Conservation (phyloP, 2,888 invertebrate species). For the Caenorhabditis imperialis region DNA sequence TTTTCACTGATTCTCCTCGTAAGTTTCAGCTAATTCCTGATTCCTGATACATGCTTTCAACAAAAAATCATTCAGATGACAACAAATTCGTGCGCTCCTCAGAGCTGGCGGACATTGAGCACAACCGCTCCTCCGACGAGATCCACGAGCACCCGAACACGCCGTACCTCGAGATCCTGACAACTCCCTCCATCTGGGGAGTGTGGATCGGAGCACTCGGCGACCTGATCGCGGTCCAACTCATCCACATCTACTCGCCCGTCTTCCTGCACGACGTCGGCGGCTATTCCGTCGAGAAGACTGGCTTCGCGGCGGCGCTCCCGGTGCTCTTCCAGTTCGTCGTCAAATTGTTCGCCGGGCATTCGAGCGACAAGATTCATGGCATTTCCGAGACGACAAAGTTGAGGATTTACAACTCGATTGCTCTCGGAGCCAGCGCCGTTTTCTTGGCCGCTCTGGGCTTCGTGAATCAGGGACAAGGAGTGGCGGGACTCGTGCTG, state of each 20-base stretch:
- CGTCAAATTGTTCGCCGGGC: conserved; percentile 75
- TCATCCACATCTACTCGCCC: conserved; percentile 69
- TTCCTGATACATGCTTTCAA: too few relatives aligned
- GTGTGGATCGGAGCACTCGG: conserved; percentile 76
- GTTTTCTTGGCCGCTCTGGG: conserved; percentile 72
- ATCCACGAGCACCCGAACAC: conserved; percentile 41
- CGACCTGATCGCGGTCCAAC: conserved; percentile 75
- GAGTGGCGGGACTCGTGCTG: conserved; percentile 62
- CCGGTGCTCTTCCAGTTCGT: conserved; percentile 76
- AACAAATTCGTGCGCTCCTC: conserved; percentile 32
- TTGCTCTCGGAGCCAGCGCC: conserved; percentile 74
- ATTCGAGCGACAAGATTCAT: conserved; percentile 69
- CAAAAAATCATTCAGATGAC: conserved; percentile 46
- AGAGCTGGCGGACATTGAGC: conserved; percentile 54
- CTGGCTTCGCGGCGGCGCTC: conserved; percentile 76
- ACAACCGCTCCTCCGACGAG: conserved; percentile 44
- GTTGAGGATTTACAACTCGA: conserved; percentile 72
- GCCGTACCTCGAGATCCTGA: conserved; percentile 71
- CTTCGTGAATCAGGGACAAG: conserved; percentile 64
- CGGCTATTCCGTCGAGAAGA: conserved; percentile 73
- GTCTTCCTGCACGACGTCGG: conserved; percentile 67
- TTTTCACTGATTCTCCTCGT: conserved; percentile 64
- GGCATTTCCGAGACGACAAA: conserved; percentile 72
- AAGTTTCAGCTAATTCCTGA: conserved; percentile 6
- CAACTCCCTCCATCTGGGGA: conserved; percentile 75